phyloP scores from a whole-genome alignment of 2,797 vertebrate genomes.

The Acipenser oxyrinchus region DNA sequence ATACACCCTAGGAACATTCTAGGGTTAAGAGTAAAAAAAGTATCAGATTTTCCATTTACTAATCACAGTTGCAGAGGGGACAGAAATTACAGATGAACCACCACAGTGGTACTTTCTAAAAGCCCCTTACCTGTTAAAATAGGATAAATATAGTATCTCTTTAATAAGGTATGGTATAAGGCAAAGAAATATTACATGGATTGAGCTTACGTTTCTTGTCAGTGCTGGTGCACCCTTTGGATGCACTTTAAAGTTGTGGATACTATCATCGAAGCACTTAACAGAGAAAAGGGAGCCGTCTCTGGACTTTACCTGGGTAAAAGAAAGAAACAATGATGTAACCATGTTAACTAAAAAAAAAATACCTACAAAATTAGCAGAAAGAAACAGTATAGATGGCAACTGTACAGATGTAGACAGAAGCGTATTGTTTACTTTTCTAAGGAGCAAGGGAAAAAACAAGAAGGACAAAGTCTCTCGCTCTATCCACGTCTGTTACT shows the following conservation, averaged over 20 bases:
- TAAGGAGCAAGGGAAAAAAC: too few relatives aligned
- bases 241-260: slow-evolving; percentile 86
- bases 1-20: not conserved
- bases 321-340: slow-evolving; percentile 11
- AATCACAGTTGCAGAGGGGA: not conserved
- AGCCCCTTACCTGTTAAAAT: too few relatives aligned
- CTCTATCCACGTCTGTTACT: not conserved
- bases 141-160: too few relatives aligned
- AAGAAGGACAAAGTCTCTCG: not conserved
- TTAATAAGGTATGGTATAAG: not conserved
- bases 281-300: slow-evolving; percentile 77
- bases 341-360: too few relatives aligned
- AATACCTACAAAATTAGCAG: too few relatives aligned
- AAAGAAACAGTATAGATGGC: not conserved
- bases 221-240: slow-evolving; percentile 63
- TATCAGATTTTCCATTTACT: not conserved
- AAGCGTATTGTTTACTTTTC: too few relatives aligned
- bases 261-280: slow-evolving; percentile 87
- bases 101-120: too few relatives aligned
- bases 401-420: not conserved
- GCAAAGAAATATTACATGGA: not conserved
- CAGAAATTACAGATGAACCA: not conserved
- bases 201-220: slow-evolving; percentile 70
- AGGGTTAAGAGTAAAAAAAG: not conserved
- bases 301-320: slow-evolving; percentile 69